Conservation (phyloP, 2,888 invertebrate species). For the Mesopsocus fuscifrons region DNA sequence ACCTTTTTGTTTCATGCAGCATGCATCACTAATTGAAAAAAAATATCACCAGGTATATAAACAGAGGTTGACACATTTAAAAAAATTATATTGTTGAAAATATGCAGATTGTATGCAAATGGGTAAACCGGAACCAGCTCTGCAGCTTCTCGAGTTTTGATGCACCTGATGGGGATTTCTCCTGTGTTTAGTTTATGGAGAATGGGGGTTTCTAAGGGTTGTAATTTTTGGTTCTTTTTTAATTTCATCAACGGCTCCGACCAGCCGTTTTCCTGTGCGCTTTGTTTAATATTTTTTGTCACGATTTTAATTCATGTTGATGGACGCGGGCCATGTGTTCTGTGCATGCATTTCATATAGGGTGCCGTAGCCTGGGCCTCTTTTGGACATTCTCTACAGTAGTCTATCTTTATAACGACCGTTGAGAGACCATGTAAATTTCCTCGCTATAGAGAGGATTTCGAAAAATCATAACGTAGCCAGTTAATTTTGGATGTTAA, state of each 20-base stretch:
- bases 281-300: conserved; percentile 5
- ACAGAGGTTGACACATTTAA: conserved; percentile 6
- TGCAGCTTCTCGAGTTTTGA: too few relatives aligned
- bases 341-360: too few relatives aligned
- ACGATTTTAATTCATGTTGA: conserved; percentile 6
- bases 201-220: neutral
- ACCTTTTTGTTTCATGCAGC: too few relatives aligned
- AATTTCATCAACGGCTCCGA: conserved; percentile 6
- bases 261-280: neutral
- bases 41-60: conserved; percentile 5
- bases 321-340: too few relatives aligned
- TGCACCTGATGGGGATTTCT: too few relatives aligned
- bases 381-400: too few relatives aligned
- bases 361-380: too few relatives aligned
- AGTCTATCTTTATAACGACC: too few relatives aligned
- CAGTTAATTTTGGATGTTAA: too few relatives aligned
- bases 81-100: neutral
- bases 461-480: too few relatives aligned
- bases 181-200: neutral
- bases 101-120: conserved; percentile 1
- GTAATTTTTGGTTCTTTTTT: conserved; percentile 1
- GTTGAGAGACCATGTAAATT: too few relatives aligned
- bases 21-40: conserved; percentile 5
- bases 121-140: neutral
- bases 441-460: too few relatives aligned